Base-by-base conservation (phyloP, 1,140 invertebrate species). In the Penaeus vannamei region DNA sequence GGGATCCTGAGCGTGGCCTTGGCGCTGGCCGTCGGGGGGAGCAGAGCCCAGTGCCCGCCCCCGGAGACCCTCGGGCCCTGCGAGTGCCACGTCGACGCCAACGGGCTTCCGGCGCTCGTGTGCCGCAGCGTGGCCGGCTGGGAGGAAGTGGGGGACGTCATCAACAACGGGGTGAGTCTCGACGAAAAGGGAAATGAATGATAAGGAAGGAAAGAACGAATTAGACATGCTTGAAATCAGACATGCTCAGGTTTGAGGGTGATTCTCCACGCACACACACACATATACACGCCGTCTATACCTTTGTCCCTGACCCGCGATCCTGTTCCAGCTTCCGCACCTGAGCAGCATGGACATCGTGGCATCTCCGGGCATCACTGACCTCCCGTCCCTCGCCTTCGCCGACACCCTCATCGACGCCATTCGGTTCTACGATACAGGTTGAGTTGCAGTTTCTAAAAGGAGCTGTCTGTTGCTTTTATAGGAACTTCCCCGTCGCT, bases 341-440 rank as follows among this genome's bases (percentile, higher is more conserved):
- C 19, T 84, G 46, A 62, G 59, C 32, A 84, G 82, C 46, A 64
- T 84, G 82, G 82, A 84, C 82, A 84, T 84, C 62, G 66, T 84
- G 12, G 29, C n/a, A 19, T 84, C 82, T 23, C 82, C 82, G 10
- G 61, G 62, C 12, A 14, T 84, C 59, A 84, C 82, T 32, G 82
- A 84, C 36, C 60, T 84, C 22, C 82, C 82, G 62, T 32, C 82
- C 3, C 66, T 42, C 42, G 82, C 82, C 59, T 84, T 84, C 32
- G 82, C 82, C 10, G 60, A 84, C 36, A 64, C 66, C 14, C 20
- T 26, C 32, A 62, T 84, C 20, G 82, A 62, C 36, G 82, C 82
- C 22, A 84, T 84, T 1, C 82, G 82, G 5, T 84, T 84, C 62
- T 84, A 64, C 12, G 66, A 84, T 42, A 84, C 82, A 84, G 82